Percentiles rank a stretch among this genome's conserved stretches.
phyloP scores from a whole-genome alignment of 1,140 invertebrate species.

The Heliconius congener region DNA sequence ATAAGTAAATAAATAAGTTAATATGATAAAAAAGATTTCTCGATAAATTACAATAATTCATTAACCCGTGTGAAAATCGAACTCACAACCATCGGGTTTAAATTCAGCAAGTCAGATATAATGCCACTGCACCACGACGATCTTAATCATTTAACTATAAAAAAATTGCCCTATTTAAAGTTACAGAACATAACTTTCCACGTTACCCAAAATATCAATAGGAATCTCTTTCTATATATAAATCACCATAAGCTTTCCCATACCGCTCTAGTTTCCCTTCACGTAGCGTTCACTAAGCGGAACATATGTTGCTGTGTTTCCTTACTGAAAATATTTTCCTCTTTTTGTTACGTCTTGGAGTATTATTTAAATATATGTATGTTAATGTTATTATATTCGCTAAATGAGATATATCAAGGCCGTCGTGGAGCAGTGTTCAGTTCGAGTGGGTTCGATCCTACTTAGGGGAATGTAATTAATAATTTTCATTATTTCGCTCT shows the following conservation, averaged over 20 bases:
- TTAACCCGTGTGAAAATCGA: too few species aligned
- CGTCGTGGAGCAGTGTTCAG: too few species aligned
- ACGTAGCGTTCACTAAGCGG: constrained; percentile 2
- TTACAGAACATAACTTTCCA: not conserved
- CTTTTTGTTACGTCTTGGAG: not conserved
- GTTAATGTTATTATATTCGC: not conserved
- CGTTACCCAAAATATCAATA: not conserved
- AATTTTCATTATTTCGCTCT: too few species aligned
- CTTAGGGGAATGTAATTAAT: too few species aligned
- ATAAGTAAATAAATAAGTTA: too few species aligned
- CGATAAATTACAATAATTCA: too few species aligned
- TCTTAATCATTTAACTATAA: not conserved
- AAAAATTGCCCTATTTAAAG: not conserved
- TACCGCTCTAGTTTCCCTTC: not conserved
- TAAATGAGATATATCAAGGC: too few species aligned
- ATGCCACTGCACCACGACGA: too few species aligned
- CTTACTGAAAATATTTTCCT: constrained; percentile 1
- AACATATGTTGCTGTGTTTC: not conserved
- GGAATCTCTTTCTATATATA: not conserved
- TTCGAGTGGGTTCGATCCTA: too few species aligned
- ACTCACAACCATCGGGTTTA: too few species aligned
- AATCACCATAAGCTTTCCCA: not conserved
- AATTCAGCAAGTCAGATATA: too few species aligned
- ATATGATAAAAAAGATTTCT: too few species aligned
- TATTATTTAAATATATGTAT: constrained; percentile 5